A percentile compares a stretch with the other conserved stretches of the same genome.
phyloP scores from a whole-genome alignment of 2,113 vertebrate species.

The Laticauda colubrina region DNA sequence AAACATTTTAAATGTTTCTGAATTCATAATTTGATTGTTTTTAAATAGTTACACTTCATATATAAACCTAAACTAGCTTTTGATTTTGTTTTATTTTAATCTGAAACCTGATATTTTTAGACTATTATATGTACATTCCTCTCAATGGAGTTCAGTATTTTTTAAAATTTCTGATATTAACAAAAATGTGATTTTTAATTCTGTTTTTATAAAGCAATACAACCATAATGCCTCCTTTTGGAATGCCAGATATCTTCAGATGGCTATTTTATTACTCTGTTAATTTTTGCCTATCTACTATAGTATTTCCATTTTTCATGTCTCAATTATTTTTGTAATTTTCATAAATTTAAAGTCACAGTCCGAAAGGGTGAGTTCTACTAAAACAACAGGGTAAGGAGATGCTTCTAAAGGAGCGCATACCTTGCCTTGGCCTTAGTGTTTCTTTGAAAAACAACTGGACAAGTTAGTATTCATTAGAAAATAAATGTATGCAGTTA shows the following conservation, averaged over 20 bases:
- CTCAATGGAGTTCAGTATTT: not conserved
- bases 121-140: not conserved
- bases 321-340: no score
- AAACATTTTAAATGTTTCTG: not conserved
- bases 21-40: not conserved
- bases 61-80: constrained; percentile 26
- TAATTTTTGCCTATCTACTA: not conserved
- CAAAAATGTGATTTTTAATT: not conserved
- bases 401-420: not conserved
- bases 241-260: not conserved
- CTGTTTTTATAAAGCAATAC: not conserved
- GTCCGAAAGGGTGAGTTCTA: not conserved
- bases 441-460: not conserved
- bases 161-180: not conserved
- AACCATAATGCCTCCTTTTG: not conserved
- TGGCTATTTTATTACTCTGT: not conserved
- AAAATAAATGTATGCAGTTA: not conserved
- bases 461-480: not conserved
- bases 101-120: not conserved
- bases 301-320: not conserved
- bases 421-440: not conserved
- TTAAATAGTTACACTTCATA: not conserved
- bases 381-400: not conserved
- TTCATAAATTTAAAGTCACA: not conserved
- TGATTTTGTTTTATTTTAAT: not conserved